Percentiles rank a stretch among this genome's conserved stretches.
Evolutionary conservation across 2,797 vertebrate genomes (phyloP).

Genomic region (Bradypus variegatus): DNA sequence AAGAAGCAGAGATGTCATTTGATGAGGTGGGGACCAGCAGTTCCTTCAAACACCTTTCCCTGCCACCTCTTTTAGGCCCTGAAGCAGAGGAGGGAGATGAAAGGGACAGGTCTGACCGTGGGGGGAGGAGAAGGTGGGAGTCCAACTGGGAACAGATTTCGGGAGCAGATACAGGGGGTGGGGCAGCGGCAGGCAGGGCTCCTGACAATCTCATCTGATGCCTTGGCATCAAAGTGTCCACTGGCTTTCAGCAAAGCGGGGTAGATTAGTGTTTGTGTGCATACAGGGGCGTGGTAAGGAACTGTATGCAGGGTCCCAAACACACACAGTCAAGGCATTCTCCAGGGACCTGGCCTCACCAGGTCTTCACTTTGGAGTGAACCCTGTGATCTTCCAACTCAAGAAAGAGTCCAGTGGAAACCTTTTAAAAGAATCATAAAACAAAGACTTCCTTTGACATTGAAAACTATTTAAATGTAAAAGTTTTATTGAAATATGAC

Average conservation of each 20-base stretch:
- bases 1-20: constrained; percentile 46
- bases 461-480: background rate
- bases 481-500: background rate
- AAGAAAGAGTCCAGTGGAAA: background rate
- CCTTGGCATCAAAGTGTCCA: constrained; percentile 42
- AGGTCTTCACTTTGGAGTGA: background rate
- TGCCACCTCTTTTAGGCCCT: constrained; percentile 30
- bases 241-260: constrained; percentile 8
- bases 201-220: constrained; percentile 2
- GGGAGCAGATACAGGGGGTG: constrained; percentile 40
- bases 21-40: constrained; percentile 26
- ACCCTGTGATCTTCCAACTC: background rate
- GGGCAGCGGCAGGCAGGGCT: background rate
- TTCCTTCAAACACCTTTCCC: constrained; percentile 36
- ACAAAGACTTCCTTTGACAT: background rate
- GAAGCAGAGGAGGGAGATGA: constrained; percentile 48
- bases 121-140: constrained; percentile 16
- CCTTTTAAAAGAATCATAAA: background rate
- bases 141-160: constrained; percentile 35
- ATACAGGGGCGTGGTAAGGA: background rate
- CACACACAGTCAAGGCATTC: background rate
- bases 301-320: background rate
- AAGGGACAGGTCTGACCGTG: constrained; percentile 45
- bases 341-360: background rate
- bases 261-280: background rate